Evolutionary conservation across 2,888 invertebrate genomes (phyloP), one percentile per base, ranked within the genome.

Genomic region (Parnassius orleans): DNA sequence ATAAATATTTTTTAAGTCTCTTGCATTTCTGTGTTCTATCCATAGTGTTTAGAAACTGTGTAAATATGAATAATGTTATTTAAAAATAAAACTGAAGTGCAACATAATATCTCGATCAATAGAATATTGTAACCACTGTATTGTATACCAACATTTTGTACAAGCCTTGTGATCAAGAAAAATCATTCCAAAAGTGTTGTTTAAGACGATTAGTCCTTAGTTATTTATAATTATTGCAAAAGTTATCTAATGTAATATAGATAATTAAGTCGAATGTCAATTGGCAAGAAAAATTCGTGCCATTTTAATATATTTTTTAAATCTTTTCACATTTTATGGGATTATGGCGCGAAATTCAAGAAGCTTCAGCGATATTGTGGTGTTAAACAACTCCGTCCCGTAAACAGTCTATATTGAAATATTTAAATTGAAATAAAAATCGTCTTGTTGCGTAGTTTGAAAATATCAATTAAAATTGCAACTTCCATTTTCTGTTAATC

Each of bases 121-220:
- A 15, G 3, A 33, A 48, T 51, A 55, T 33, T n/a, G 19, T 51
- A 51, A 19, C 24, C 12, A 12, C 44, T 57, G n/a, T 50, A 55
- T 50, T 55, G 10, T 48, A 60, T 44, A 53, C 64, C 59, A 68
- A 67, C 66, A 57, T 65, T 53, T 54, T 65, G 61, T 63, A 24
- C 50, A 89, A 89, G 89, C 87, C 87, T 89, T 89, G 89, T 90
- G 89, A 88, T 81, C 68, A 68, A 77, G 66, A 62, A 33, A 77
- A 82, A 83, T 79, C 86, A 88, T 89, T 90, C 89, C 89, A 88
- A 84, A 84, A 79, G 75, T 75, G 73, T 76, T 80, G 72, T 79
- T 74, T 69, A 66, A 67, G 60, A 56, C 57, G n/a, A 55, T 66
- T 67, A 64, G 65, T 61, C 11, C 42, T 33, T 51, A 51, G 2